phyloP scores from a whole-genome alignment of 1,140 invertebrate genomes.

The Colletes latitarsis region DNA sequence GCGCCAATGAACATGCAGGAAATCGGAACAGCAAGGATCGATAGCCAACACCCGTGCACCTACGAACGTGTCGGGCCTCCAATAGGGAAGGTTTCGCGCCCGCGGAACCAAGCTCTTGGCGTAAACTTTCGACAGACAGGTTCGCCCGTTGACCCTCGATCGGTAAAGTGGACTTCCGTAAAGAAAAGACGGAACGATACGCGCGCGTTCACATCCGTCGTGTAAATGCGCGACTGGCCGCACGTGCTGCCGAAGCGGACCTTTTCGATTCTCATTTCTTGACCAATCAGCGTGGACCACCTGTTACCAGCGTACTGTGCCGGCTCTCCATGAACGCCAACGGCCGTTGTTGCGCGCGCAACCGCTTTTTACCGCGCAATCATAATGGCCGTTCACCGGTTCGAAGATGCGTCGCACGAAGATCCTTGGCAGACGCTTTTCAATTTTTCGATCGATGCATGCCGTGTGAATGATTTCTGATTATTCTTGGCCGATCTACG shows the following conservation, averaged over 20 bases:
- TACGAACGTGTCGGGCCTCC: slow-evolving; percentile 32
- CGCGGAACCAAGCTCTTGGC: neutral
- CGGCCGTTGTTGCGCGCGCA: slow-evolving; percentile 46
- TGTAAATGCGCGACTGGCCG: slow-evolving; percentile 44
- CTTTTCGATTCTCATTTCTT: slow-evolving; percentile 42
- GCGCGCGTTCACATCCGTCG: slow-evolving; percentile 43
- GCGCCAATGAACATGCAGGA: slow-evolving; percentile 55
- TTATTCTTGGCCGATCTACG: too few species aligned
- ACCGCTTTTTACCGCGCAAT: accelerated
- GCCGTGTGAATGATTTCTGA: too few species aligned
- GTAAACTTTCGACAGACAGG: neutral
- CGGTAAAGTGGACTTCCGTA: slow-evolving; percentile 21
- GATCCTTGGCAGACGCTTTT: too few species aligned
- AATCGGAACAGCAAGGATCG: slow-evolving; percentile 59
- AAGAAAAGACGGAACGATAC: slow-evolving; percentile 8
- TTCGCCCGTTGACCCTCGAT: slow-evolving; percentile 13
- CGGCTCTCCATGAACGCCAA: neutral
- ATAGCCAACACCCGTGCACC: slow-evolving; percentile 56
- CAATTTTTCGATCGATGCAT: neutral
- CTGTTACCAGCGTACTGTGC: slow-evolving; percentile 68
- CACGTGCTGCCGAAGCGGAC: slow-evolving; percentile 59
- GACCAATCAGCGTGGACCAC: slow-evolving; percentile 74
- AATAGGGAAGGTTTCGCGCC: slow-evolving; percentile 44
- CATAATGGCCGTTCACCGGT: neutral
- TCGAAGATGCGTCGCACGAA: neutral